These are phyloP conservation scores for Chydorus sphaericus DNA, from an alignment of 2,888 invertebrate genomes.

Conservation along the genomic window DNA sequence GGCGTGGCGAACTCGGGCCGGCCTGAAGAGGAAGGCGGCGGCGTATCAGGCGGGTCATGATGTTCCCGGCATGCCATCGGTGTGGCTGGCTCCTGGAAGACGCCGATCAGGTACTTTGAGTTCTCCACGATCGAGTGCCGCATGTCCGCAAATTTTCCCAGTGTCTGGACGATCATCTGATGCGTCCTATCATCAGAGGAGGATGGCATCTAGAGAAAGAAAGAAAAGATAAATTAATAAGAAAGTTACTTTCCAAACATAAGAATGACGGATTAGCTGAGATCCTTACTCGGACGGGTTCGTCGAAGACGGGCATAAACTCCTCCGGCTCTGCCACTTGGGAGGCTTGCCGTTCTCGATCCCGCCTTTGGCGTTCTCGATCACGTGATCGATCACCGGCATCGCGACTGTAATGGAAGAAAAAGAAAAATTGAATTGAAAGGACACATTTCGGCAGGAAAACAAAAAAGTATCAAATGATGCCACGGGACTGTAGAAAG, in stretches of 20 bases:
- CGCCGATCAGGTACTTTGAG: conserved; percentile 18
- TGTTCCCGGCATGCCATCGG: conserved; percentile 12
- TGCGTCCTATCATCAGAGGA: conserved; percentile 22
- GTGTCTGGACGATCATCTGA: conserved; percentile 22
- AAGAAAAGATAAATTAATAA: background rate
- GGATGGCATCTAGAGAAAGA: conserved; percentile 18
- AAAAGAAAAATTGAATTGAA: background rate
- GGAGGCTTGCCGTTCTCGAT: conserved; percentile 59
- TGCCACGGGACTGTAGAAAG: background rate
- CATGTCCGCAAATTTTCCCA: conserved; percentile 22
- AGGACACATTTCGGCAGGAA: background rate
- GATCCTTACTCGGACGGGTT: conserved; percentile 8
- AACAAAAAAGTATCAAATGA: background rate
- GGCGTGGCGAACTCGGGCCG: conserved; percentile 12
- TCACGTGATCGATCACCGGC: conserved; percentile 13
- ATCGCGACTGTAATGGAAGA: background rate
- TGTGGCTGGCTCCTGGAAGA: conserved; percentile 15
- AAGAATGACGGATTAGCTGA: no score
- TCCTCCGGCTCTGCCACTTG: conserved; percentile 39
- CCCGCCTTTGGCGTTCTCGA: conserved; percentile 59
- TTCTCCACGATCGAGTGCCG: conserved; percentile 22
- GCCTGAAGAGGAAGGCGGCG: background rate
- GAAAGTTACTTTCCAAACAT: background rate
- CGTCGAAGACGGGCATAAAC: conserved; percentile 14
- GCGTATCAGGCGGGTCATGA: conserved; percentile 14